A percentile compares a stretch with the other conserved stretches of the same genome.
phyloP scores from a whole-genome alignment of 1,140 invertebrate genomes.

The Drosophila dunni region DNA sequence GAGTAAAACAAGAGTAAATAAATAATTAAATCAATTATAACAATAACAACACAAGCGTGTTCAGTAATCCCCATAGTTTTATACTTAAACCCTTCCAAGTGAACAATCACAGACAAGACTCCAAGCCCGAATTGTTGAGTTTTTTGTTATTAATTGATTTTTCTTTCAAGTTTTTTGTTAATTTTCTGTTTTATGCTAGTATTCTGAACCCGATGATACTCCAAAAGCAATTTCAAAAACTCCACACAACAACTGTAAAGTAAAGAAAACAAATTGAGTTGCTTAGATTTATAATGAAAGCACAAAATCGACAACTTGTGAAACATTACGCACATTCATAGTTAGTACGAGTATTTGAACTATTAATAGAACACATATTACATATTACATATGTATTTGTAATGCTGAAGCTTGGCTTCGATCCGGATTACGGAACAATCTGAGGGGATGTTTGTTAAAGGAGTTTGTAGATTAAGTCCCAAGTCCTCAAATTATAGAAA shows the following conservation, averaged over 20 bases:
- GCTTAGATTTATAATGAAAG: too few relatives aligned
- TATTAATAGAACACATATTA: background rate
- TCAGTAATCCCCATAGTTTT: slow-evolving; percentile 21
- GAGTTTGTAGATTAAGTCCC: slow-evolving; percentile 32
- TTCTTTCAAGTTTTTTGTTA: too few relatives aligned
- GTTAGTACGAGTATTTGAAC: slow-evolving; percentile 1
- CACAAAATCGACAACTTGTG: background rate
- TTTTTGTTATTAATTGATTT: too few relatives aligned
- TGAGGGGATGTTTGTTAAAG: slow-evolving; percentile 32
- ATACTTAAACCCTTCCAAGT: too few relatives aligned
- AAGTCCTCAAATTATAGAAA: background rate
- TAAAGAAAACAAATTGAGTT: background rate
- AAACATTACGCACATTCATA: slow-evolving; percentile 5
- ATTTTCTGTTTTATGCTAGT: too few relatives aligned
- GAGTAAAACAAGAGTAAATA: background rate
- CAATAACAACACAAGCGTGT: slow-evolving; percentile 50
- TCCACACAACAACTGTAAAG: slow-evolving; percentile 2
- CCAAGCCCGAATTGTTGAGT: too few relatives aligned
- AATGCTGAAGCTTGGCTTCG: slow-evolving; percentile 38
- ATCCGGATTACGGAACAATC: background rate
- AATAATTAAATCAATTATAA: slow-evolving; percentile 24
- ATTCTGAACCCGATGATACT: slow-evolving; percentile 2
- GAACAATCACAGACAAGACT: too few relatives aligned
- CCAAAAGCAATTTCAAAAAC: slow-evolving; percentile 16
- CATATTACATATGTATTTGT: slow-evolving; percentile 8